Percentiles rank a stretch among this genome's conserved stretches.
Conservation (phyloP, 1,140 invertebrate species). For the Cephus cinctus region DNA sequence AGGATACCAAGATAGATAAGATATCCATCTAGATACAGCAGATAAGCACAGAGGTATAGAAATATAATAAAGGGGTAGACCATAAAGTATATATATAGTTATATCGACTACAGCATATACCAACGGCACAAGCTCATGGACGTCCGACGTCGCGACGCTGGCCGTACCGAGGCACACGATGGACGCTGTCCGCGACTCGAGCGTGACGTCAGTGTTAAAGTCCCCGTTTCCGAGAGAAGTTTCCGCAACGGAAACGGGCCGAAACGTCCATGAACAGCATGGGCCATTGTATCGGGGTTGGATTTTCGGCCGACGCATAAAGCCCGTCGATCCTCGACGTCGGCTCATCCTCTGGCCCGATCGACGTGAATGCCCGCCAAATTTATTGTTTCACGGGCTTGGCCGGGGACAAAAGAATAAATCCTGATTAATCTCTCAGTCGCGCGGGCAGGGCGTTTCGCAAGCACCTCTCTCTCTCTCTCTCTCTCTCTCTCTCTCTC, state of each 20-base stretch:
- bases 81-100: too few species aligned
- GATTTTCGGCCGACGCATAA: constrained; percentile 41
- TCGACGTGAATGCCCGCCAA: constrained; percentile 48
- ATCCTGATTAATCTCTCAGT: constrained; percentile 54
- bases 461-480: constrained; percentile 1
- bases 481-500: constrained; percentile 13
- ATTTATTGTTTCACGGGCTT: constrained; percentile 55
- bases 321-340: constrained; percentile 47
- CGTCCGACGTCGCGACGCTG: too few species aligned
- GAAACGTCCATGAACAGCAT: constrained; percentile 39
- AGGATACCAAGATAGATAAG: too few species aligned
- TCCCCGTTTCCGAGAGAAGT: constrained; percentile 45
- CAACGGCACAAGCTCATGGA: too few species aligned
- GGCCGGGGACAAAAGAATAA: constrained; percentile 52
- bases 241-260: constrained; percentile 46
- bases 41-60: too few species aligned
- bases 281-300: constrained; percentile 42
- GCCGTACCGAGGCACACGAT: too few species aligned
- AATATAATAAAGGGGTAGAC: too few species aligned
- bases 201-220: constrained; percentile 43
- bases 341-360: constrained; percentile 34
- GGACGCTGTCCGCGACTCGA: constrained; percentile 14
- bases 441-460: constrained; percentile 23
- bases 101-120: too few species aligned
- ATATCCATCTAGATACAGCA: too few species aligned